A percentile compares a stretch with the other conserved stretches of the same genome.
Evolutionary conservation across 1,140 invertebrate species (phyloP).

Genomic region (Aphelinus atriplicis): DNA sequence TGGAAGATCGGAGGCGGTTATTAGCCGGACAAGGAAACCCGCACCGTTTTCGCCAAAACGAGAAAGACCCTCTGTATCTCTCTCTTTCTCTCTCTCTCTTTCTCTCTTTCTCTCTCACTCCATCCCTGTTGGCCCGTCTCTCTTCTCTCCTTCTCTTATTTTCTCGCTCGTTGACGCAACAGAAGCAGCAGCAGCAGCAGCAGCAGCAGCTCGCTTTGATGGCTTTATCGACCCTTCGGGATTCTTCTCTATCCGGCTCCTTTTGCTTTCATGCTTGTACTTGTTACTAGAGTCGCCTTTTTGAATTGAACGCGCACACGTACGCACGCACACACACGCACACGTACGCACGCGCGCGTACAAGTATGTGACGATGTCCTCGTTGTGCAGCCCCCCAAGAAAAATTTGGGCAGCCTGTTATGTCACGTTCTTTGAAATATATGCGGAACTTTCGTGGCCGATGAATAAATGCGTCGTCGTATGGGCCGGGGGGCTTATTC

Average conservation of each 20-base stretch:
- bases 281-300: neutral
- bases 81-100: neutral
- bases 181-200: neutral
- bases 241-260: constrained; percentile 10
- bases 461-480: constrained; percentile 8
- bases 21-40: constrained; percentile 40
- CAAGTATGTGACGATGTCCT: too few relatives aligned
- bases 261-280: constrained; percentile 7
- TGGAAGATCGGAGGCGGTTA: constrained; percentile 32
- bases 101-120: constrained; percentile 10
- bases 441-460: constrained; percentile 17
- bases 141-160: neutral
- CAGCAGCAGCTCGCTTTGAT: constrained; percentile 29
- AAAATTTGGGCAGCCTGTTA: constrained; percentile 7
- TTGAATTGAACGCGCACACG: neutral
- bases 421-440: constrained; percentile 28
- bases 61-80: neutral
- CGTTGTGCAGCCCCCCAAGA: neutral
- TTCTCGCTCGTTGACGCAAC: constrained; percentile 16
- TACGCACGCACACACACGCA: neutral
- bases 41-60: constrained; percentile 34
- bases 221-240: constrained; percentile 34
- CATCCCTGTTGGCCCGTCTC: neutral
- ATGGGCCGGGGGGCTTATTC: neutral
- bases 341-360: too few relatives aligned